phyloP scores from a whole-genome alignment of 2,113 vertebrate species.

The Oncorhynchus gorbuscha region DNA sequence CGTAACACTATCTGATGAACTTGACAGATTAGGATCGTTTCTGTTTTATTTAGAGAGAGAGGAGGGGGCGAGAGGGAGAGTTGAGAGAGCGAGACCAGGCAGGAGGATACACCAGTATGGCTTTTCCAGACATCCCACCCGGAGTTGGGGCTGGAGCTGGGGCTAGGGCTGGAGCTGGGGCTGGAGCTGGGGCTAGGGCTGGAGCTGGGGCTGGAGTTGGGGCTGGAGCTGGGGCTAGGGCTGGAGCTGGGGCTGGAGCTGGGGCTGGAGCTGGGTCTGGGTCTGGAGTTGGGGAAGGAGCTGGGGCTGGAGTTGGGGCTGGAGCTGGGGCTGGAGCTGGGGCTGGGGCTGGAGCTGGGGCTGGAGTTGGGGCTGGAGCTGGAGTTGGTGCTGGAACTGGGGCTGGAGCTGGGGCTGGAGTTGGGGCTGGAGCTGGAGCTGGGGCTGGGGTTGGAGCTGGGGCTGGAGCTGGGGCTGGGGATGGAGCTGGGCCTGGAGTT shows the following conservation, averaged over 20 bases:
- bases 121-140: constrained; percentile 66
- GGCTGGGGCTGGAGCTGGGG: constrained; percentile 28
- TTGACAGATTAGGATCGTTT: too few relatives aligned
- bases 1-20: too few relatives aligned
- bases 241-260: not conserved
- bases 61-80: constrained; percentile 5
- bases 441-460: constrained; percentile 19
- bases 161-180: not conserved
- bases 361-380: not conserved
- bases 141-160: constrained; percentile 40
- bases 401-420: constrained; percentile 34
- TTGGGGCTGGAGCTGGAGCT: not conserved
- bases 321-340: constrained; percentile 24
- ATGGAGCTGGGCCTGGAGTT: constrained; percentile 15
- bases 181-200: constrained; percentile 30
- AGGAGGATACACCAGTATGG: constrained; percentile 49
- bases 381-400: too few relatives aligned
- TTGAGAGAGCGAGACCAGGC: constrained; percentile 12
- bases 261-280: constrained; percentile 34
- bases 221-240: not conserved
- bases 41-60: too few relatives aligned
- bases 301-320: constrained; percentile 28
- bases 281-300: constrained; percentile 34
- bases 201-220: not conserved
- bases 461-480: constrained; percentile 7